Percentiles rank a stretch among this genome's conserved stretches.
Conservation (phyloP, 2,113 vertebrate genomes). For the Oenanthe oenanthe region DNA sequence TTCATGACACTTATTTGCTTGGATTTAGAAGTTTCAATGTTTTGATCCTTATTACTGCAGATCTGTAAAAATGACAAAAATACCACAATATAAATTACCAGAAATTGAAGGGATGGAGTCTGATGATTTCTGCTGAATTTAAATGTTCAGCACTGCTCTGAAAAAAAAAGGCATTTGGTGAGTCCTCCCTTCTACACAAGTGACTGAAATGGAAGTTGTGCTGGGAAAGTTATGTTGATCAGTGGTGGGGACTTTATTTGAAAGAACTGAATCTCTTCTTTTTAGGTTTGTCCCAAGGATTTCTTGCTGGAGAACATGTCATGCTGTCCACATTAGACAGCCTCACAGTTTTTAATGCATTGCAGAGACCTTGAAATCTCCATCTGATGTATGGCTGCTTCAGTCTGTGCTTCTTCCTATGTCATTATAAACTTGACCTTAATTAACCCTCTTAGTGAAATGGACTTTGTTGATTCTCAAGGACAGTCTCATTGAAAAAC, state of each 20-base stretch:
- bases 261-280: neutral
- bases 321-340: neutral
- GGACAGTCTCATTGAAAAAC: conserved; percentile 64
- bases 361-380: conserved; percentile 39
- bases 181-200: neutral
- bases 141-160: neutral
- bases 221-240: neutral
- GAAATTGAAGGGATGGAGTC: neutral
- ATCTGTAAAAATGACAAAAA: neutral
- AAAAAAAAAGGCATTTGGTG: neutral
- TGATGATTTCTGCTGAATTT: neutral
- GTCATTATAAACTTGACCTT: conserved; percentile 71
- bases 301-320: neutral
- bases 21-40: neutral
- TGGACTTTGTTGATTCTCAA: conserved; percentile 69
- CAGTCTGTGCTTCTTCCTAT: conserved; percentile 34
- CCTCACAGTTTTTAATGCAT: conserved; percentile 18
- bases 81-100: neutral
- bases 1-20: neutral
- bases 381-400: conserved; percentile 44
- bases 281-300: neutral
- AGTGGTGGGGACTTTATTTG: neutral
- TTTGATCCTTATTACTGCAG: neutral
- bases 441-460: conserved; percentile 75
- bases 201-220: neutral